Base-by-base conservation (phyloP, 2,888 invertebrate species). In the Hydroisotoma schaefferi region DNA sequence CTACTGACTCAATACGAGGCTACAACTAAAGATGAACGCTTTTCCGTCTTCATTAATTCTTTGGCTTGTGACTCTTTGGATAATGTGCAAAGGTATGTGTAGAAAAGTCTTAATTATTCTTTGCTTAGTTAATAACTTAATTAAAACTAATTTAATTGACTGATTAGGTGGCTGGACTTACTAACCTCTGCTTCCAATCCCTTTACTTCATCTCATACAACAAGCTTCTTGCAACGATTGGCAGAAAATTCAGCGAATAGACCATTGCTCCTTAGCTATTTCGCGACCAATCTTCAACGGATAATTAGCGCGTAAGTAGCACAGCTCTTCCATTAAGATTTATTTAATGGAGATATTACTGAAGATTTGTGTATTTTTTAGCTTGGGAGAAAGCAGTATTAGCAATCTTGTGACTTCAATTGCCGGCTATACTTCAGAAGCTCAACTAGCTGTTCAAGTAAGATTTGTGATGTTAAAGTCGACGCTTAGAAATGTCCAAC, bases 41-140 rank as follows among this genome's bases (percentile, higher is more conserved):
- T 22, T 12, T 20, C 38, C 4, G 37, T 52, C 10, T 33, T 52
- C 6, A 46, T 58, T 22, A 58, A 58, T 46, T 10, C 52, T 4
- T 33, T 58, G 29, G 52, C 37, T n/a, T 58, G 58, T n/a, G 40
- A 52, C 3, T 40, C 52, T 29, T 25, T 23, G 2, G 29, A 15
- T 3, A 3, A 20, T 18, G 33, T 37, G 4, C 20, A n/a, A n/a
- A n/a, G n/a, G n/a, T n/a, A n/a, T n/a, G n/a, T n/a, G n/a, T n/a
- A n/a, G n/a, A n/a, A n/a, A n/a, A n/a, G n/a, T n/a, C n/a, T n/a
- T n/a, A n/a, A n/a, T n/a, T n/a, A n/a, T n/a, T n/a, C n/a, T n/a
- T n/a, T n/a, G n/a, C n/a, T n/a, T n/a, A n/a, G n/a, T n/a, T n/a
- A n/a, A n/a, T n/a, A n/a, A n/a, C n/a, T n/a, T 56, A 25, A 38